A percentile compares a stretch with the other conserved stretches of the same genome.
phyloP scores from a whole-genome alignment of 2,888 invertebrate species.

The Ypsolopha sequella region DNA sequence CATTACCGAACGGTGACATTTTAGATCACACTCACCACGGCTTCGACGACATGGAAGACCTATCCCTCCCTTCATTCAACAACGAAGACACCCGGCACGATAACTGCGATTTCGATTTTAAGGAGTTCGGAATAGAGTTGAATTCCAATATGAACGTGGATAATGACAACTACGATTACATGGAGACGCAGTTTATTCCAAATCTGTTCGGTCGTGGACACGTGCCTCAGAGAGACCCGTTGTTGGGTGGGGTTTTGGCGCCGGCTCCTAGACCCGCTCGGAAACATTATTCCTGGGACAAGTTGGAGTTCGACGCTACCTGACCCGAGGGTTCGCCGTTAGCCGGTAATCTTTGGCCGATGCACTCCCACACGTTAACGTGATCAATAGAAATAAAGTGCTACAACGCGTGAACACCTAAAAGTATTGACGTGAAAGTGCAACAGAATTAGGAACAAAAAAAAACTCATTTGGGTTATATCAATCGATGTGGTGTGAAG shows the following conservation, averaged over 20 bases:
- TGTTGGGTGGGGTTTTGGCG: slow-evolving; percentile 76
- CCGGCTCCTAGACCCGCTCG: slow-evolving; percentile 73
- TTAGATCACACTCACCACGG: slow-evolving; percentile 40
- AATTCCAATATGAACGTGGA: slow-evolving; percentile 68
- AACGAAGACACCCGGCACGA: slow-evolving; percentile 44
- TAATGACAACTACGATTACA: slow-evolving; percentile 62
- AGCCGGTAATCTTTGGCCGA: slow-evolving; percentile 23
- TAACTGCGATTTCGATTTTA: slow-evolving; percentile 61
- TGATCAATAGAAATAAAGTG: neutral
- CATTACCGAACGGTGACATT: slow-evolving; percentile 50
- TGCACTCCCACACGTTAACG: neutral
- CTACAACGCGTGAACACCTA: neutral
- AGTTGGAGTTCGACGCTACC: slow-evolving; percentile 79
- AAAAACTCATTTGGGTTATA: too few species aligned
- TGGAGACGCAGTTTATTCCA: slow-evolving; percentile 55
- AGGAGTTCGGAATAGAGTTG: slow-evolving; percentile 75
- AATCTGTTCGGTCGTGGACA: slow-evolving; percentile 60
- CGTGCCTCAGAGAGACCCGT: slow-evolving; percentile 76
- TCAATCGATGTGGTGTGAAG: neutral
- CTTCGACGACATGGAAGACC: slow-evolving; percentile 58
- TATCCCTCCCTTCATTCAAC: slow-evolving; percentile 54
- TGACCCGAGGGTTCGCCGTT: slow-evolving; percentile 30
- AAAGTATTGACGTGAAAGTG: too few species aligned
- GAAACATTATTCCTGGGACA: slow-evolving; percentile 81
- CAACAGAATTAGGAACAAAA: too few species aligned